A percentile compares a stretch with the other conserved stretches of the same genome.
phyloP scores from a whole-genome alignment of 2,888 invertebrate species.

The Thymelicus lineola region DNA sequence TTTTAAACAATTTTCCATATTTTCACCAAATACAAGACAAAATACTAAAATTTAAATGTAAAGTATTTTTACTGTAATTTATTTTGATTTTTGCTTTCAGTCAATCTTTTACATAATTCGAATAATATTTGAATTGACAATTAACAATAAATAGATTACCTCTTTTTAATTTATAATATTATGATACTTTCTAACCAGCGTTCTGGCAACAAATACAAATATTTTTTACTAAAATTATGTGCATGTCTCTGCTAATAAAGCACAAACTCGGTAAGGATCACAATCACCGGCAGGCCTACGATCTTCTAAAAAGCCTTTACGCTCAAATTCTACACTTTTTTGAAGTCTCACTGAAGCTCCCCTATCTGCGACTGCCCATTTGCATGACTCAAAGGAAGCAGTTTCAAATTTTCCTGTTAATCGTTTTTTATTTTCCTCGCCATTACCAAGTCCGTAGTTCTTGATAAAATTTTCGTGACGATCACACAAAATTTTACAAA shows the following conservation, averaged over 20 bases:
- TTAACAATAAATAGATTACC: background rate
- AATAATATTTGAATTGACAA: conserved; percentile 12
- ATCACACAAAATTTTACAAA: conserved; percentile 89
- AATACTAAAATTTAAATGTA: conserved; percentile 18
- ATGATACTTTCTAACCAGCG: background rate
- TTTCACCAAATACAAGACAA: conserved; percentile 5
- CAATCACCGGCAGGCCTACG: conserved; percentile 96
- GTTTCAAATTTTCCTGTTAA: conserved; percentile 98
- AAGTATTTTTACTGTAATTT: background rate
- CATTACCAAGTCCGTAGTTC: conserved; percentile 95
- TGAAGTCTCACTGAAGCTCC: conserved; percentile 97
- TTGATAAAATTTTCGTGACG: conserved; percentile 90
- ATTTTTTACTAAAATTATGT: conserved; percentile 36
- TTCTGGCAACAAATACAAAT: background rate
- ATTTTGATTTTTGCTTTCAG: background rate
- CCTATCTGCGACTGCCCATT: conserved; percentile 94
- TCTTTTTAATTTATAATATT: background rate
- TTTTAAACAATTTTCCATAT: conserved; percentile 45
- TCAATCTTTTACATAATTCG: conserved; percentile 10
- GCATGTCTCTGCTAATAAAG: conserved; percentile 77
- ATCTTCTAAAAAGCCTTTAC: conserved; percentile 97
- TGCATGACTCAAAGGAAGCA: conserved; percentile 95
- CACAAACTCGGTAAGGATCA: conserved; percentile 90
- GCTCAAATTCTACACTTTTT: conserved; percentile 92
- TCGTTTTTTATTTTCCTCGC: conserved; percentile 95